These are phyloP conservation scores for Xylota segnis DNA, from an alignment of 2,888 invertebrate genomes.

Conservation along the genomic window DNA sequence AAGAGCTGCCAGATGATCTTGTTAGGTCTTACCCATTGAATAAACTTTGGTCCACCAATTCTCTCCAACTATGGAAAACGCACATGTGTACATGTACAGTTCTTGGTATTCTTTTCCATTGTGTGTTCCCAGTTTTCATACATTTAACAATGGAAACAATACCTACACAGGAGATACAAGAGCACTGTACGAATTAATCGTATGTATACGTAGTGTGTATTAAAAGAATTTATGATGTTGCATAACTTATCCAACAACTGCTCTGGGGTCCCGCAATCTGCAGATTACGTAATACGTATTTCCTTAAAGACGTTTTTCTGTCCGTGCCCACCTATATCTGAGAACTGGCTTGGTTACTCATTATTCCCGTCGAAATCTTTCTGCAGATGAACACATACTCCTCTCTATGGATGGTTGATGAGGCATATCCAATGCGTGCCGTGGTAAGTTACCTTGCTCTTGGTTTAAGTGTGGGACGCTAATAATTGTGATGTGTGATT, in stretches of 20 bases:
- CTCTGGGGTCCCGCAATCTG: neutral
- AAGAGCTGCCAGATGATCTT: neutral
- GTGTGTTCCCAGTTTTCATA: neutral
- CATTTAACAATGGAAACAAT: neutral
- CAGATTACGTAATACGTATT: slow-evolving; percentile 12
- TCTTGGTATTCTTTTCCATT: neutral
- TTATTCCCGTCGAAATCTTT: neutral
- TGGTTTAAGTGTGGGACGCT: slow-evolving; percentile 13
- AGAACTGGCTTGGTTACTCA: slow-evolving; percentile 24
- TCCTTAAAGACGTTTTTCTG: slow-evolving; percentile 3
- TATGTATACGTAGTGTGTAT: no score
- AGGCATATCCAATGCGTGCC: slow-evolving; percentile 4
- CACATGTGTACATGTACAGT: neutral
- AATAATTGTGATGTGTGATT: neutral
- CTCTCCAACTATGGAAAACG: no score
- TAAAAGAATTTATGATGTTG: neutral
- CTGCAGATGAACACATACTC: slow-evolving; percentile 8
- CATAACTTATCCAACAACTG: slow-evolving; percentile 19
- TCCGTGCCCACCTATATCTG: neutral
- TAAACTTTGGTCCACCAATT: neutral
- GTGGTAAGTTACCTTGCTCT: neutral
- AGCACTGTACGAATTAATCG: neutral
- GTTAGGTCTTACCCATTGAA: neutral
- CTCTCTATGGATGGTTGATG: neutral
- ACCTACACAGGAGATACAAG: neutral